Evolutionary conservation across 2,888 invertebrate species (phyloP).

Genomic region (Papilio demoleus): DNA sequence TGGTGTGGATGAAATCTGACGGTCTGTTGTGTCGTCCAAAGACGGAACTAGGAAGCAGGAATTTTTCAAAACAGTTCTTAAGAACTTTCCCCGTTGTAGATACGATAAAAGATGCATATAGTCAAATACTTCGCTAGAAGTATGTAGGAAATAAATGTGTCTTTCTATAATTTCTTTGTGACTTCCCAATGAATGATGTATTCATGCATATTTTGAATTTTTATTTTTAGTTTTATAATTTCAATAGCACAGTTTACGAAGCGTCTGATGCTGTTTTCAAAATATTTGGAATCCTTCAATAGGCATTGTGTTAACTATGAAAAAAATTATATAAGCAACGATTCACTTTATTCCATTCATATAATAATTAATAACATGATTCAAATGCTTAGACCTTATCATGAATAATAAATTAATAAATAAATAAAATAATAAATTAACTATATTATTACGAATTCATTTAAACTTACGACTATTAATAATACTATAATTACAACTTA

Average conservation of each 20-base stretch:
- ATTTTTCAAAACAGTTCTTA: no score
- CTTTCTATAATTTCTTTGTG: neutral
- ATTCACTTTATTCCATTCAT: neutral
- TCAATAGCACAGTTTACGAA: neutral
- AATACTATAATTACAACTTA: no score
- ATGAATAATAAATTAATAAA: neutral
- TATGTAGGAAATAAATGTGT: neutral
- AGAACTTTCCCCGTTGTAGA: no score
- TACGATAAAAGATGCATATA: no score
- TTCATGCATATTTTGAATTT: constrained; percentile 2
- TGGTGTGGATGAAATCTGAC: no score
- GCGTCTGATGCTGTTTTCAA: neutral
- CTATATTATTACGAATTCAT: neutral
- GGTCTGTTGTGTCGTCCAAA: no score
- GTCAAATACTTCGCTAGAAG: neutral
- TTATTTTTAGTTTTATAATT: neutral
- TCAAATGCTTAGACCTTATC: neutral
- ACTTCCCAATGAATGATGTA: neutral
- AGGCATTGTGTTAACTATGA: neutral
- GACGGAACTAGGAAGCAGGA: no score
- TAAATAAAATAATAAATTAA: neutral
- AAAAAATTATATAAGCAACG: neutral
- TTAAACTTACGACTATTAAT: no score
- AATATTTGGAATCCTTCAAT: neutral
- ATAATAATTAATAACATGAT: neutral